Evolutionary conservation across 2,113 vertebrate genomes (phyloP).

Genomic region (Fregetta grallaria): DNA sequence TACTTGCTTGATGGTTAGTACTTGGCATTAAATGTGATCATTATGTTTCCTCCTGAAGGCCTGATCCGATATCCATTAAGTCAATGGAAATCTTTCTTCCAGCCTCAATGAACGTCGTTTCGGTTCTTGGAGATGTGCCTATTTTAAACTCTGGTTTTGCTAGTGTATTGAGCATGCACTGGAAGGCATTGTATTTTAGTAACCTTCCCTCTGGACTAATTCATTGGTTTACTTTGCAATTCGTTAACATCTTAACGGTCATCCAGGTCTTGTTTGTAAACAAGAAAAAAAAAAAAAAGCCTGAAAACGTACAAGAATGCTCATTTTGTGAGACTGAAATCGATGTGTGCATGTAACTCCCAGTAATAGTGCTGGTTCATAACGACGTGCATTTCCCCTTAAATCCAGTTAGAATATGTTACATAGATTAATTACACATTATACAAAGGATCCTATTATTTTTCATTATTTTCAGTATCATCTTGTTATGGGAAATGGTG

Average conservation of each 20-base stretch:
- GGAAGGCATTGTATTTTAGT: neutral
- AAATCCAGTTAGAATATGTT: neutral
- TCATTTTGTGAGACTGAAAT: neutral
- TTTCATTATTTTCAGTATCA: neutral
- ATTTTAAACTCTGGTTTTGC: neutral
- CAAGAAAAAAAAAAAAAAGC: neutral
- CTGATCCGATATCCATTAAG: neutral
- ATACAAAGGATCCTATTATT: neutral
- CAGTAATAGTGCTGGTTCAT: neutral
- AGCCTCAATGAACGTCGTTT: neutral
- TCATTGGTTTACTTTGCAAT: neutral
- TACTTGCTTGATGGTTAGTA: neutral
- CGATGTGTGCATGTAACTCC: fast-evolving
- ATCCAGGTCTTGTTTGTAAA: neutral
- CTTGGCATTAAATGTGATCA: neutral
- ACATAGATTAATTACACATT: neutral
- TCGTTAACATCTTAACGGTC: neutral
- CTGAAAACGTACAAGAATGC: neutral
- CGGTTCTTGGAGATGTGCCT: neutral
- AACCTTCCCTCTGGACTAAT: neutral
- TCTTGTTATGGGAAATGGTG: neutral
- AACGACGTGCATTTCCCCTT: neutral
- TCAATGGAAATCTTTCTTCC: neutral
- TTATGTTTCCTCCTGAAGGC: neutral
- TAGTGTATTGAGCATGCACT: neutral